Base-by-base conservation (phyloP, 2,797 vertebrate species). In the Microtus obscurus region DNA sequence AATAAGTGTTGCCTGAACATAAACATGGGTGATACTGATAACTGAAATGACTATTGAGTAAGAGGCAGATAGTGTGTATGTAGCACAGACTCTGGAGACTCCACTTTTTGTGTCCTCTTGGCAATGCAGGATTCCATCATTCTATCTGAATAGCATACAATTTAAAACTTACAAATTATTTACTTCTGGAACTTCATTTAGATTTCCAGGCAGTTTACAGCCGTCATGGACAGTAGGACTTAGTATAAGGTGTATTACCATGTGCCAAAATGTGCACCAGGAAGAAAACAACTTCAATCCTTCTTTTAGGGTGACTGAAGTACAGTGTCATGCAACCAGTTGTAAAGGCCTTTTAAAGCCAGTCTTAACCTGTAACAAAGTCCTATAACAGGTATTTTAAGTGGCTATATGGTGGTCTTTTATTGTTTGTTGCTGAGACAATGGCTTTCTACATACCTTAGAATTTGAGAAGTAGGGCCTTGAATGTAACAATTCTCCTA, bases 101-200 rank as follows among this genome's bases (percentile, higher is more conserved):
- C 48, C 48, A 12, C 48, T 48, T 10, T 48, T 48, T 63, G 10
- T 80, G 25, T 69, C 25, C n/a, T 67, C n/a, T 19, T 25, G 9
- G 21, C 12, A 61, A 86, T 1, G 8, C n/a, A 67, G 23, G 5
- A 92, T 34, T 43, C 45, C 11, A 77, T 53, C 8, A 76, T 21
- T 59, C 6, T 37, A 51, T 63, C 56, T 76, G 56, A 74, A 76
- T 40, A 37, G 23, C 21, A 31, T 17, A 53, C 37, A 73, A 71
- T 73, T 81, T 40, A 53, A 79, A 90, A 53, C 25, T 51, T 37
- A 59, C 40, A 21, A 59, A 34, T 6, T 80, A 63, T 27, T 48
- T 74, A 79, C 40, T 90, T 90, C 11, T 48, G 23, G 34, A 83
- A 48, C 40, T 83, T 83, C 53, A 91, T 21, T 82, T 91, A 91